Base-by-base conservation (phyloP, 2,113 vertebrate species). In the Etheostoma cragini region DNA sequence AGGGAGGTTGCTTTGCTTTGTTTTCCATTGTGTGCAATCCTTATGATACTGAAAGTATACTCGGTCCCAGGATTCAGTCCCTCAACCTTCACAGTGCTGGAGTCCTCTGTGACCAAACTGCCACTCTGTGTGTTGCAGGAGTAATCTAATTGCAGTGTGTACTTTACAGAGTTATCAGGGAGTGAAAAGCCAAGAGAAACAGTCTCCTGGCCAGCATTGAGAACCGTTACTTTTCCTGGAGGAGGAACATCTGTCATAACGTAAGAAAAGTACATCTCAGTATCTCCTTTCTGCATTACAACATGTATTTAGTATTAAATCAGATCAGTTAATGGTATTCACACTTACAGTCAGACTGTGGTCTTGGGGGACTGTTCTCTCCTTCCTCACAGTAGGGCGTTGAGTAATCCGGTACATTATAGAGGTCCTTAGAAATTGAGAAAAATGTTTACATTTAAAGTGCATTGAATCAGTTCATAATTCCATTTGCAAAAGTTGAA, bases 41-140 rank as follows among this genome's bases (percentile, higher is more conserved):
- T 42, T 56, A 12, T 52, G 38, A 91, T 19, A 13, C 30, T 85
- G 80, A 87, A 87, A 4, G 50, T 86, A 61, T 91, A 86, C 30
- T 87, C 61, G 4, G 82, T 90, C 8, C 78, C 87, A 61, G 89
- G 83, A 45, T 5, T 67, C n/a, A 92, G 80, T 1, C 71, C 85
- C 19, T 22, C 16, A 42, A 88, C 50, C 5, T 84, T 66, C 58
- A 63, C 68, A 30, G 16, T 24, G 52, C 24, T 15, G 33, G 21
- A 24, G 45, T 81, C 67, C 60, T 67, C 42, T n/a, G 21, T 11
- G 5, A 24, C 54, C 42, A 72, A 19, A 49, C 4, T 75, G 64
- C 38, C 66, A 50, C 8, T 58, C 1, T 70, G 30, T 30, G 21
- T 47, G 4, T 14, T 21, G 45, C 49, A 53, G 42, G 10, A 75